Conservation (phyloP, 1,140 invertebrate genomes). For the Diachasma alloeum region DNA sequence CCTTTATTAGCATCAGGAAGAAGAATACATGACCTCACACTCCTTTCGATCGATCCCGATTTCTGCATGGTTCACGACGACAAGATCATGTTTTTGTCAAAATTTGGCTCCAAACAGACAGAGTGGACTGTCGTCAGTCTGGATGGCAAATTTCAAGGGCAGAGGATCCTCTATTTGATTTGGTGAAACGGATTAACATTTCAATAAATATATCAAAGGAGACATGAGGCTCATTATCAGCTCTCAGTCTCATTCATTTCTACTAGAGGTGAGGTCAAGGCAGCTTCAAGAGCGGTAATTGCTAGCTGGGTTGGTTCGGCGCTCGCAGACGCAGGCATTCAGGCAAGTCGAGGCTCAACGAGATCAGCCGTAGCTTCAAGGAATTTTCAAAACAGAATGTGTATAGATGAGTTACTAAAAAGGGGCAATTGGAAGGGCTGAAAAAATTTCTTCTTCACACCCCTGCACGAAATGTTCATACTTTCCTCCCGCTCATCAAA, state of each 20-base stretch:
- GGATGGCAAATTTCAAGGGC: constrained; percentile 43
- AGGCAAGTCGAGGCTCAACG: constrained; percentile 36
- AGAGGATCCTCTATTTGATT: neutral
- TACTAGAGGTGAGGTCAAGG: constrained; percentile 33
- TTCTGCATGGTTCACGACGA: constrained; percentile 25
- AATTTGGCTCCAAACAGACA: constrained; percentile 53
- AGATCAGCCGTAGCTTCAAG: constrained; percentile 40
- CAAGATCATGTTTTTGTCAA: constrained; percentile 41
- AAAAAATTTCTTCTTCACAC: constrained; percentile 36
- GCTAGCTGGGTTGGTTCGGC: constrained; percentile 44
- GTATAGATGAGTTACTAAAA: constrained; percentile 34
- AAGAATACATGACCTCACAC: constrained; percentile 50
- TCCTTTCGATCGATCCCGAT: constrained; percentile 39
- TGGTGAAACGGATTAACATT: constrained; percentile 15
- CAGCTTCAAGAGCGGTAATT: constrained; percentile 46
- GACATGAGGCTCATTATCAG: neutral
- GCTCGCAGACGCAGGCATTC: constrained; percentile 38
- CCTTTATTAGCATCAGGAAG: constrained; percentile 47
- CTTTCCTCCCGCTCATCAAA: too few relatives aligned
- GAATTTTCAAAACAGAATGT: constrained; percentile 21
- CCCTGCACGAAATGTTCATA: too few relatives aligned
- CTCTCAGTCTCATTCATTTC: constrained; percentile 24
- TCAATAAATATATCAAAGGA: neutral
- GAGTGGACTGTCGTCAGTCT: constrained; percentile 40
- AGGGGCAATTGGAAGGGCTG: constrained; percentile 35